These are phyloP conservation scores for Nylanderia fulva DNA, from an alignment of 1,140 invertebrate genomes.

Conservation along the genomic window DNA sequence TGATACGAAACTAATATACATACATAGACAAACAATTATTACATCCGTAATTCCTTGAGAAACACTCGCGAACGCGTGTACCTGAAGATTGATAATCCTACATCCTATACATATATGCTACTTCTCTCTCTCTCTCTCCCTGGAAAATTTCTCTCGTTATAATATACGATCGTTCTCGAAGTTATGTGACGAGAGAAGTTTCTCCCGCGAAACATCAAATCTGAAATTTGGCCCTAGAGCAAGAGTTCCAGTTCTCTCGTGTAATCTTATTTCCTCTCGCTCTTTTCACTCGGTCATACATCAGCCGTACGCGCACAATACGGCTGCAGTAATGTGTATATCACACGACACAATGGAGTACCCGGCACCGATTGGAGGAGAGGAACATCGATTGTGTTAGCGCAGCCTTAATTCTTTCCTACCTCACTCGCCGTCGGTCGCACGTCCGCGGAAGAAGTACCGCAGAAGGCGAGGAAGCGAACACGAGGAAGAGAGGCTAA, in stretches of 20 bases:
- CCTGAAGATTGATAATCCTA: background rate
- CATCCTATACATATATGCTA: background rate
- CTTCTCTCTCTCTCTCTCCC: no score
- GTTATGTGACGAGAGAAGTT: background rate
- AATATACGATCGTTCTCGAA: background rate
- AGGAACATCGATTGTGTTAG: conserved; percentile 64
- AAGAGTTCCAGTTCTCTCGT: background rate
- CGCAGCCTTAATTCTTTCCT: conserved; percentile 65
- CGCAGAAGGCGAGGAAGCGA: conserved; percentile 12
- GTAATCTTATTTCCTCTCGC: conserved; percentile 50
- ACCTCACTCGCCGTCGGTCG: conserved; percentile 32
- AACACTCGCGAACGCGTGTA: background rate
- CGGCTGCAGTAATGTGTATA: conserved; percentile 1
- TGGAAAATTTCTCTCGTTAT: conserved; percentile 11
- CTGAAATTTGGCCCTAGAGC: conserved; percentile 19
- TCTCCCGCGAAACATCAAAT: conserved; percentile 15
- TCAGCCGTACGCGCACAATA: conserved; percentile 33
- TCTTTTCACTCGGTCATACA: conserved; percentile 36
- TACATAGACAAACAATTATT: background rate
- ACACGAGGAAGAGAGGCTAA: conserved; percentile 8
- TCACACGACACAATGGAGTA: conserved; percentile 43
- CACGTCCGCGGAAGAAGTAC: conserved; percentile 23
- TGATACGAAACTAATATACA: no score
- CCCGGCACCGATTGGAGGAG: background rate
- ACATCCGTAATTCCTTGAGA: background rate